These are phyloP conservation scores for Cacoxenus indagator DNA, from an alignment of 2,888 invertebrate species.

Conservation along the genomic window DNA sequence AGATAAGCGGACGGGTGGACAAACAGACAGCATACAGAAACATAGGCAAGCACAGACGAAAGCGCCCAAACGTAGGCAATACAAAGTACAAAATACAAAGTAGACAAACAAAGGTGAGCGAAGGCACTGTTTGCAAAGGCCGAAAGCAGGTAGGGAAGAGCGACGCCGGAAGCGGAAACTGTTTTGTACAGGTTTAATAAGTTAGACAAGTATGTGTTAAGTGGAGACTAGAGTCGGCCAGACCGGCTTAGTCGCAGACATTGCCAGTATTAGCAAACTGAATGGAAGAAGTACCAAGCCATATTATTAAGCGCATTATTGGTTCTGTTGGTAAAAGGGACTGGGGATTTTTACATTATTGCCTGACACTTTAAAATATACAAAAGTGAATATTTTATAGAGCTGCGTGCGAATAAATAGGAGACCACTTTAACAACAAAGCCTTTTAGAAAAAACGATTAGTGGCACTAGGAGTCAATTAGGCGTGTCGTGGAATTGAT, in stretches of 20 bases:
- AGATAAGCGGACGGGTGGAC: not conserved
- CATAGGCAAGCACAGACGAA: not conserved
- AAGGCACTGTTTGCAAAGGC: not conserved
- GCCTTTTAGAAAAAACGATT: too few species aligned
- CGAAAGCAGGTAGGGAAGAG: not conserved
- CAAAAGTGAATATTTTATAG: too few species aligned
- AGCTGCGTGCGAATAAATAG: too few species aligned
- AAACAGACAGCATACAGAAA: not conserved
- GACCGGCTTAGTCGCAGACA: not conserved
- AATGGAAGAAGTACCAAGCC: not conserved
- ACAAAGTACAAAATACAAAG: not conserved
- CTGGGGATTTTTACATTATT: too few species aligned
- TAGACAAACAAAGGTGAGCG: conserved; percentile 5
- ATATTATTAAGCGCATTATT: conserved; percentile 19
- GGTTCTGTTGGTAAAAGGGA: not conserved
- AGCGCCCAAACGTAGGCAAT: not conserved
- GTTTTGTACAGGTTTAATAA: conserved; percentile 6
- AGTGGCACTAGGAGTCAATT: too few species aligned
- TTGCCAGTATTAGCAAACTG: conserved; percentile 15
- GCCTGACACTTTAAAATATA: too few species aligned
- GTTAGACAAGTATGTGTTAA: not conserved
- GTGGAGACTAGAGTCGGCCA: not conserved
- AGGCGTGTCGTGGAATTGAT: too few species aligned
- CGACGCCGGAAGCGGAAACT: conserved; percentile 11
- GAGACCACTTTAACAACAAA: too few species aligned